Evolutionary conservation across 2,888 invertebrate species (phyloP).

Genomic region (Cephus spinipes): DNA sequence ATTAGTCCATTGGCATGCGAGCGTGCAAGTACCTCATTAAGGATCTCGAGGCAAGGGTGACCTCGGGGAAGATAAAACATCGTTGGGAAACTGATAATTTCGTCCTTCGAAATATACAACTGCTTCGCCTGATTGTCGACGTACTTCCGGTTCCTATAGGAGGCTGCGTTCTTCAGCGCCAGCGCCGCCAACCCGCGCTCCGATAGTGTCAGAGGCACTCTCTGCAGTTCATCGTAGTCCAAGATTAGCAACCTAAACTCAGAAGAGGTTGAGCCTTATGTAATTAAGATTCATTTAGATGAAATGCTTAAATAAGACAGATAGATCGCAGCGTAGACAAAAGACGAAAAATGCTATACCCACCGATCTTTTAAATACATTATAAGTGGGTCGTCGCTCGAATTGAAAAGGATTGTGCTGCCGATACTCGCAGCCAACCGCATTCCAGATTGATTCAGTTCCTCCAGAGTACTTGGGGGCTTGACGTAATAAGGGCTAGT

Average conservation of each 20-base stretch:
- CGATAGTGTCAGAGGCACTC: neutral
- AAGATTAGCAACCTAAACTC: neutral
- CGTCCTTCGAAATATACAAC: neutral
- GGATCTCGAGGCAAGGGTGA: neutral
- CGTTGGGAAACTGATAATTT: neutral
- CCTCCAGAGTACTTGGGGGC: neutral
- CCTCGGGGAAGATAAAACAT: slow-evolving; percentile 1
- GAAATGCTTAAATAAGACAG: too few species aligned
- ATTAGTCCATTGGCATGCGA: neutral
- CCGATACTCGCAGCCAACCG: neutral
- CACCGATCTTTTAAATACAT: too few species aligned
- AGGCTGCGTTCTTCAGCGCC: neutral
- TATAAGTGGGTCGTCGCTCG: too few species aligned
- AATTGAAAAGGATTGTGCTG: neutral
- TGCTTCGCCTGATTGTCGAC: neutral
- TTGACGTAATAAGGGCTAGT: neutral
- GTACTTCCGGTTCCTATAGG: neutral
- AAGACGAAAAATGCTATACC: too few species aligned
- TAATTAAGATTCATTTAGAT: too few species aligned
- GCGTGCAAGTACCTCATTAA: neutral
- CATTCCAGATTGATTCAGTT: neutral
- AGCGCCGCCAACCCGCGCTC: neutral
- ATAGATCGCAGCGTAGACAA: too few species aligned
- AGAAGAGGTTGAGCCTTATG: too few species aligned
- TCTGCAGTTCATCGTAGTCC: neutral